Evolutionary conservation across 2,797 vertebrate genomes (phyloP).

Genomic region (Enteromius paludinosus): DNA sequence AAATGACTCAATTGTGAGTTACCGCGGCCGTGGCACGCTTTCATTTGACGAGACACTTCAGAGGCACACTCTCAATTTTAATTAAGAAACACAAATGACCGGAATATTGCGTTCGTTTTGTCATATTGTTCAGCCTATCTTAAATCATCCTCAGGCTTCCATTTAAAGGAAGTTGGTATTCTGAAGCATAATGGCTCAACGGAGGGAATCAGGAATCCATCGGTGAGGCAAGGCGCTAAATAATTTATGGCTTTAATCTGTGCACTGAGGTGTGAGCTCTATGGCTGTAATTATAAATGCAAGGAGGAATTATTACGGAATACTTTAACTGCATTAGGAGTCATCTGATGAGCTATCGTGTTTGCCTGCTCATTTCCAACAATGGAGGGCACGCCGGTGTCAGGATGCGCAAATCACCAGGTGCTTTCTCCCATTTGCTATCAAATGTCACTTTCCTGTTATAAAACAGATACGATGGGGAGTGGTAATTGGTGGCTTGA

Average conservation of each 20-base stretch:
- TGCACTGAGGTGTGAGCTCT: slow-evolving; percentile 99
- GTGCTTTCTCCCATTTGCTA: slow-evolving; percentile 92
- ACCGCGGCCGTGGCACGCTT: slow-evolving; percentile 50
- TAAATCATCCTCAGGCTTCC: slow-evolving; percentile 74
- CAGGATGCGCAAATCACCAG: slow-evolving; percentile 94
- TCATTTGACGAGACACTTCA: slow-evolving; percentile 59
- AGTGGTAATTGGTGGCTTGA: slow-evolving; percentile 83
- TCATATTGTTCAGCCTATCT: slow-evolving; percentile 66
- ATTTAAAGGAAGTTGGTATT: slow-evolving; percentile 91
- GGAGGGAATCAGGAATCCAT: slow-evolving; percentile 91
- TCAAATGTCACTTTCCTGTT: slow-evolving; percentile 96
- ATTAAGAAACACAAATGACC: slow-evolving; percentile 69
- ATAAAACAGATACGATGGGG: slow-evolving; percentile 86
- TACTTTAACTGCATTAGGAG: slow-evolving; percentile 99
- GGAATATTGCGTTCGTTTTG: slow-evolving; percentile 58
- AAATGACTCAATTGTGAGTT: slow-evolving; percentile 52
- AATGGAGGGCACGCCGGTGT: slow-evolving; percentile 99
- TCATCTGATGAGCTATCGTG: slow-evolving; percentile 98
- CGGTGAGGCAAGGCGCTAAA: slow-evolving; percentile 94
- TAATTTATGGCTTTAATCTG: slow-evolving; percentile 99
- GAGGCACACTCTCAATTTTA: slow-evolving; percentile 61
- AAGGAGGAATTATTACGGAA: slow-evolving; percentile 99
- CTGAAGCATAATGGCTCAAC: slow-evolving; percentile 94
- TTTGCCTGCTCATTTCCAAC: slow-evolving; percentile 97
- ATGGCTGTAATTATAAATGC: slow-evolving; percentile 99